Evolutionary conservation across 2,113 vertebrate species (phyloP).

Genomic region (Catharus minimus): DNA sequence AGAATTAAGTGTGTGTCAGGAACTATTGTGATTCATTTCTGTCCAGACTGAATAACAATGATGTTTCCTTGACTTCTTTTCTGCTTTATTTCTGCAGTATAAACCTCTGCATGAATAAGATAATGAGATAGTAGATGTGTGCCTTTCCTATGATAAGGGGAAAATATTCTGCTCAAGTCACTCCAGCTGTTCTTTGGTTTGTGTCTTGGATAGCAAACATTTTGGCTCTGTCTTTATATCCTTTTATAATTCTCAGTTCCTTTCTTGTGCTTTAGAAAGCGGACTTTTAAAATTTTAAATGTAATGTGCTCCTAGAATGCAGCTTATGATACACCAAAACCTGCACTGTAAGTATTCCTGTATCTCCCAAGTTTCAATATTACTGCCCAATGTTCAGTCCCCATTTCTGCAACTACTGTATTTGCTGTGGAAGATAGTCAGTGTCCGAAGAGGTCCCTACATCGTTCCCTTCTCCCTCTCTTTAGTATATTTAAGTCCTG

Average conservation of each 20-base stretch:
- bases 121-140: not conserved
- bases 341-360: not conserved
- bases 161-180: not conserved
- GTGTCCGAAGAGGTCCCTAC: not conserved
- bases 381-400: not conserved
- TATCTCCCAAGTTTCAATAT: not conserved
- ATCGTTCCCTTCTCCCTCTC: not conserved
- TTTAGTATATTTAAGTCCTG: not conserved
- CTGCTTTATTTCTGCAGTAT: not conserved
- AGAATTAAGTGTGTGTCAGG: not conserved
- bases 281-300: not conserved
- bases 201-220: not conserved
- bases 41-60: not conserved
- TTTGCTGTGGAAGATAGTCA: not conserved
- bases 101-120: not conserved
- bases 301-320: not conserved
- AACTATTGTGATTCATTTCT: not conserved
- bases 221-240: not conserved
- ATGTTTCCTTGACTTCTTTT: not conserved
- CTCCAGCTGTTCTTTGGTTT: not conserved
- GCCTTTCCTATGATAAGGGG: not conserved
- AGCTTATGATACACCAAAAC: not conserved
- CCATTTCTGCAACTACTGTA: not conserved
- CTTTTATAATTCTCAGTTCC: not conserved
- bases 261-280: not conserved